Evolutionary conservation across 1,140 invertebrate species (phyloP).

Genomic region (Luehdorfia chinensis): DNA sequence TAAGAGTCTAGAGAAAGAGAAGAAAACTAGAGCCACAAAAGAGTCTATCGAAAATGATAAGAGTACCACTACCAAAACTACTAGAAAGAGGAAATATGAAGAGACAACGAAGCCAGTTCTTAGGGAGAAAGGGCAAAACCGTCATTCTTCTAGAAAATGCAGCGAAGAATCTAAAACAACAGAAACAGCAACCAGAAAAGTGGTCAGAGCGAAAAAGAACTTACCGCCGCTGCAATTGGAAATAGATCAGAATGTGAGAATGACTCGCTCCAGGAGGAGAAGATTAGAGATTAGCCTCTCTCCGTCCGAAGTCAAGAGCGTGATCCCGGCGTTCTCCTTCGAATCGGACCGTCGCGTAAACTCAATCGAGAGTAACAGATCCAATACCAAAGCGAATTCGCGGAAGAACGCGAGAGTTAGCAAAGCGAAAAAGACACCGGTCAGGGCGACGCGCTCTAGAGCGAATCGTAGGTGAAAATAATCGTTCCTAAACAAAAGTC

Average conservation of each 20-base stretch:
- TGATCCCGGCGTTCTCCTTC: conserved; percentile 47
- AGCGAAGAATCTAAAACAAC: conserved; percentile 28
- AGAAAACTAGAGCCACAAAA: conserved; percentile 46
- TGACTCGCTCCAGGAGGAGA: conserved; percentile 53
- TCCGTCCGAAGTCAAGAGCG: conserved; percentile 46
- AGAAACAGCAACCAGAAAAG: conserved; percentile 48
- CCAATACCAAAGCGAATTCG: conserved; percentile 25
- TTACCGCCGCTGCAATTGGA: conserved; percentile 28
- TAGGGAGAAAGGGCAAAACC: conserved; percentile 63
- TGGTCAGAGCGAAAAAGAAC: conserved; percentile 37
- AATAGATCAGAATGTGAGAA: conserved; percentile 36
- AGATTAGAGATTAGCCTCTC: conserved; percentile 57
- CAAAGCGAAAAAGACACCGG: conserved; percentile 41
- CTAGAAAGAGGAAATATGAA: conserved; percentile 49
- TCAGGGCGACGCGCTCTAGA: conserved; percentile 35
- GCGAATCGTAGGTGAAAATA: conserved; percentile 52
- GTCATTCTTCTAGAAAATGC: conserved; percentile 36
- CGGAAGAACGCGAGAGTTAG: conserved; percentile 21
- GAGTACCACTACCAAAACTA: conserved; percentile 33
- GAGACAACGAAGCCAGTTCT: conserved; percentile 55
- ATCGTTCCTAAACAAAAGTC: not conserved
- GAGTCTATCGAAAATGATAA: conserved; percentile 70
- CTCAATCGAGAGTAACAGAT: conserved; percentile 43
- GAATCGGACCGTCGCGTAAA: conserved; percentile 52
- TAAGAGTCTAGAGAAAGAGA: conserved; percentile 24